These are phyloP conservation scores for Acanthococcus lagerstroemiae DNA, from an alignment of 2,888 invertebrate genomes.

Conservation along the genomic window DNA sequence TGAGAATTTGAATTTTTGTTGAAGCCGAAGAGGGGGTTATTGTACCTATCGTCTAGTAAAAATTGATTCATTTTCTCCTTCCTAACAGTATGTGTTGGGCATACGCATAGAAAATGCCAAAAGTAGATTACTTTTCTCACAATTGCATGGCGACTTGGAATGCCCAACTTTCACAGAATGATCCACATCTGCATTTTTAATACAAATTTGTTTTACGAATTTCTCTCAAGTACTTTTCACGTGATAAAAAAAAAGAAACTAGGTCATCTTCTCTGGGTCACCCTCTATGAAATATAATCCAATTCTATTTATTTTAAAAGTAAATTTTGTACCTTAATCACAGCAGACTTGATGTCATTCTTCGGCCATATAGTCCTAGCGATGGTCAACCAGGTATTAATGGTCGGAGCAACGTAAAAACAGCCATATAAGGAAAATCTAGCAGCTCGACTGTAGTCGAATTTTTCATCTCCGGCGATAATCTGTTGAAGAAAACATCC, in stretches of 20 bases:
- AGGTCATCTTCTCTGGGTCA: background rate
- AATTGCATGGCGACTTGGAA: too few relatives aligned
- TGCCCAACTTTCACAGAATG: too few relatives aligned
- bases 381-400: slow-evolving; percentile 47
- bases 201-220: too few relatives aligned
- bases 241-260: background rate
- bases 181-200: too few relatives aligned
- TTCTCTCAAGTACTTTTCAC: too few relatives aligned
- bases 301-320: background rate
- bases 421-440: slow-evolving; percentile 38
- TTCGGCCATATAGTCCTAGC: slow-evolving; percentile 69
- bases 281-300: background rate
- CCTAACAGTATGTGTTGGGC: too few relatives aligned
- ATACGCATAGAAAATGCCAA: too few relatives aligned
- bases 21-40: too few relatives aligned
- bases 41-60: too few relatives aligned
- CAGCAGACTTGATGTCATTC: slow-evolving; percentile 54
- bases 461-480: slow-evolving; percentile 32
- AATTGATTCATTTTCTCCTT: too few relatives aligned
- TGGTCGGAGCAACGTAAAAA: slow-evolving; percentile 38
- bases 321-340: slow-evolving; percentile 54
- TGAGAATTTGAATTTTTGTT: too few relatives aligned
- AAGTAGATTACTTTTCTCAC: too few relatives aligned
- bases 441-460: slow-evolving; percentile 35
- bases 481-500: slow-evolving; percentile 51